phyloP scores from a whole-genome alignment of 1,140 invertebrate species.

The Arctopsyche grandis region DNA sequence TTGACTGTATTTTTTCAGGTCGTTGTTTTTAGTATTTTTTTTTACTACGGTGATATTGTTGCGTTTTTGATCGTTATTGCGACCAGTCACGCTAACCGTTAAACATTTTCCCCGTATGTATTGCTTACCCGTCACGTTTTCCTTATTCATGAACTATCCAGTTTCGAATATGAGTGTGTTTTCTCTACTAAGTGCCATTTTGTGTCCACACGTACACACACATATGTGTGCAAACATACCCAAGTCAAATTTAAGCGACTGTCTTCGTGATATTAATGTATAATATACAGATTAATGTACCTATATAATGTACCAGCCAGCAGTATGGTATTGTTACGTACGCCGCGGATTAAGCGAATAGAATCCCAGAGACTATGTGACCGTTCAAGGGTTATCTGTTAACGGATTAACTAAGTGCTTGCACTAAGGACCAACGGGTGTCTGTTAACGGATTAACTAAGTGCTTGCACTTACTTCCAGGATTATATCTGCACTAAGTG shows the following conservation, averaged over 20 bases:
- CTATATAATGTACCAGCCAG: too few relatives aligned
- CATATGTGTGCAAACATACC: not conserved
- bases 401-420: too few relatives aligned
- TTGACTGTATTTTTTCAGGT: slow-evolving; percentile 5
- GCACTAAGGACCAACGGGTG: too few relatives aligned
- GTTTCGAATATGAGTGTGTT: not conserved
- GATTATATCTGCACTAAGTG: too few relatives aligned
- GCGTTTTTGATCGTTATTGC: slow-evolving; percentile 22
- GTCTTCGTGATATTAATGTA: not conserved
- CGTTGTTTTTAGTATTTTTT: not conserved
- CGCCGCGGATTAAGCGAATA: too few relatives aligned
- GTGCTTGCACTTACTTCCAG: too few relatives aligned
- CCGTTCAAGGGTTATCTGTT: too few relatives aligned
- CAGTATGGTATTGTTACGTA: too few relatives aligned
- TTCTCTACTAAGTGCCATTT: slow-evolving; percentile 14
- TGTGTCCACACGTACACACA: not conserved
- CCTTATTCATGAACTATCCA: slow-evolving; percentile 11
- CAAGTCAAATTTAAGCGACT: not conserved
- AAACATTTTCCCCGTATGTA: not conserved
- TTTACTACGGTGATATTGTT: too few relatives aligned
- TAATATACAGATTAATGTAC: not conserved
- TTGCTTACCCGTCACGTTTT: slow-evolving; percentile 1
- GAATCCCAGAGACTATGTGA: too few relatives aligned
- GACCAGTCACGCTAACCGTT: slow-evolving; percentile 8
- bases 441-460: too few relatives aligned